These are phyloP conservation scores for Lochmaea crataegi DNA, from an alignment of 2,888 invertebrate species.

Conservation along the genomic window DNA sequence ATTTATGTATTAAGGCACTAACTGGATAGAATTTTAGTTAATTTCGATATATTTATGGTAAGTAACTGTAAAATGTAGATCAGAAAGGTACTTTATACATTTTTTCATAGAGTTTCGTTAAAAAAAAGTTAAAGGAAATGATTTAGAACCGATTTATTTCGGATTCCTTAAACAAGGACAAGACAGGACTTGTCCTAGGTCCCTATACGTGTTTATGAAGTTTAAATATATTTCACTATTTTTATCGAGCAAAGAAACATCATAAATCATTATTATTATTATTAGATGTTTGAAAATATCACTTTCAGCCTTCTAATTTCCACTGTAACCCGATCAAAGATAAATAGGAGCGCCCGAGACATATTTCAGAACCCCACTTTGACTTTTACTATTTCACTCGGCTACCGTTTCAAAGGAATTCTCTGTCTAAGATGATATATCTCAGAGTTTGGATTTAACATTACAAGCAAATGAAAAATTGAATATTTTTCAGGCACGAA, in stretches of 20 bases:
- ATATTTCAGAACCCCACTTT: neutral
- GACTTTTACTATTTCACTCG: neutral
- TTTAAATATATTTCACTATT: too few relatives aligned
- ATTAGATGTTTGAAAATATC: neutral
- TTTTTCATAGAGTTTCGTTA: neutral
- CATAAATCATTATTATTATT: too few relatives aligned
- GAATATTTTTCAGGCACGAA: too few relatives aligned
- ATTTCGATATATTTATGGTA: slow-evolving; percentile 26
- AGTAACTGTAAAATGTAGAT: neutral
- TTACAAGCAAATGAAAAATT: neutral
- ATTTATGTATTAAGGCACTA: slow-evolving; percentile 24
- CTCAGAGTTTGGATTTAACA: neutral
- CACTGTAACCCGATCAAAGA: neutral
- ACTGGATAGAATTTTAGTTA: slow-evolving; percentile 30
- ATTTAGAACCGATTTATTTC: too few relatives aligned
- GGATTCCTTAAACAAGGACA: too few relatives aligned
- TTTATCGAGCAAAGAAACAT: too few relatives aligned
- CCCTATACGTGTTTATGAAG: too few relatives aligned
- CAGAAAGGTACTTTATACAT: neutral
- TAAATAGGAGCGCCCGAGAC: neutral
- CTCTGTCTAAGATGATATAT: neutral
- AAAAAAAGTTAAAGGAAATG: too few relatives aligned
- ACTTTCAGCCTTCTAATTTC: neutral
- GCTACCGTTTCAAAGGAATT: neutral
- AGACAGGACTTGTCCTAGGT: too few relatives aligned